phyloP scores from a whole-genome alignment of 1,140 invertebrate species.

The Cecropterus lyciades region DNA sequence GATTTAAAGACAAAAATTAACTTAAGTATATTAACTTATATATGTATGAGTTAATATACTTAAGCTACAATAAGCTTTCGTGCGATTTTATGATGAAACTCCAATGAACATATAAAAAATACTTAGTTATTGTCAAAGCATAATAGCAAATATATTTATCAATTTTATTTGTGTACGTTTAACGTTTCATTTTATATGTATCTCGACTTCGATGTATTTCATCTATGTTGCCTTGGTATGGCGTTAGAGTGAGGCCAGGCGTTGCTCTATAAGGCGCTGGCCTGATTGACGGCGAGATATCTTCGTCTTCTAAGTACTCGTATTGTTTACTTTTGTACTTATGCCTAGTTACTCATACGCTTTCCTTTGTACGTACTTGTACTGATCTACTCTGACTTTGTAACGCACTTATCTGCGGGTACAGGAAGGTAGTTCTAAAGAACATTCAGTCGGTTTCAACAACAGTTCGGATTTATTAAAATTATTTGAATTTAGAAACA shows the following conservation, averaged over 20 bases:
- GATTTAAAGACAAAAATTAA: no score
- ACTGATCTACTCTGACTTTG: background rate
- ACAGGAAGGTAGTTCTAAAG: no score
- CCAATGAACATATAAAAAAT: no score
- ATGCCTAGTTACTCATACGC: slow-evolving; percentile 29
- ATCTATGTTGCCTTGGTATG: slow-evolving; percentile 13
- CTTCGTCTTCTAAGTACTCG: slow-evolving; percentile 43
- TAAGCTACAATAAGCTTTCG: no score
- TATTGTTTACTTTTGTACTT: slow-evolving; percentile 49
- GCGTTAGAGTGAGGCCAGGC: slow-evolving; percentile 15
- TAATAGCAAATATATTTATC: no score
- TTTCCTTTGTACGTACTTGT: slow-evolving; percentile 4
- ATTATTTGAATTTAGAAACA: no score
- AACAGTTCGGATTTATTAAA: no score
- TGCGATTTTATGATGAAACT: no score
- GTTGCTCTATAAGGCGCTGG: slow-evolving; percentile 48
- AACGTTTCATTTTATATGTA: background rate
- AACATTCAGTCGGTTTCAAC: no score
- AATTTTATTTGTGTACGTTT: background rate
- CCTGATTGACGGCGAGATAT: slow-evolving; percentile 49
- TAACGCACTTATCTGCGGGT: background rate
- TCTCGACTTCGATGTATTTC: background rate
- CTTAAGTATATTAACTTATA: no score
- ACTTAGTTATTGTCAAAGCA: no score
- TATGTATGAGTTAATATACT: no score